Percentiles rank a stretch among this genome's conserved stretches.
These are phyloP conservation scores for Trissolcus brochymenae DNA, from an alignment of 2,888 invertebrate species.

Conservation along the genomic window DNA sequence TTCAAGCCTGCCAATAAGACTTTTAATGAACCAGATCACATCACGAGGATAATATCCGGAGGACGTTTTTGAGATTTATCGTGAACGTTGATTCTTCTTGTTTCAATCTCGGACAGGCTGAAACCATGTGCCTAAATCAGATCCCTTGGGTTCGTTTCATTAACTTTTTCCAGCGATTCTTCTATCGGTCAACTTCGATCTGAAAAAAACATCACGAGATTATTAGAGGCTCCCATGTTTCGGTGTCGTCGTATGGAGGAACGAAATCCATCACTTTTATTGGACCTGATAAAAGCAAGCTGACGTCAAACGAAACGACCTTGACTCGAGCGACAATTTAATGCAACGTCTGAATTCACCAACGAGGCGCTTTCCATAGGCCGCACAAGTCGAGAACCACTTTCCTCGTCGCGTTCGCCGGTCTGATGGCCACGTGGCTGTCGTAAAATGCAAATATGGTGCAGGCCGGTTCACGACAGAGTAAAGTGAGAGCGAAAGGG, in stretches of 20 bases:
- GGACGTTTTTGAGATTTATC: background rate
- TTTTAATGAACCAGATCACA: constrained; percentile 14
- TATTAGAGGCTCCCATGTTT: background rate
- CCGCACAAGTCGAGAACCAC: constrained; percentile 60
- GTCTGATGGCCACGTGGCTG: constrained; percentile 53
- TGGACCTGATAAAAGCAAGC: constrained; percentile 11
- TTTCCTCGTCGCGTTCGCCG: constrained; percentile 52
- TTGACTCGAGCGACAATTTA: constrained; percentile 32
- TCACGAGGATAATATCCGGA: constrained; percentile 7
- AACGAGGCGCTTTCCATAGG: constrained; percentile 55
- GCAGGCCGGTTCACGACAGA: constrained; percentile 23
- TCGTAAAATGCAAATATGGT: constrained; percentile 55
- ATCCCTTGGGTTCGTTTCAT: background rate
- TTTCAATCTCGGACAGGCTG: background rate
- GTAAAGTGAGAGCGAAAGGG: constrained; percentile 17
- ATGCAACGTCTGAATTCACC: constrained; percentile 45
- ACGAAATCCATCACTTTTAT: constrained; percentile 18
- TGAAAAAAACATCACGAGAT: background rate
- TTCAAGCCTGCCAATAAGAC: constrained; percentile 10
- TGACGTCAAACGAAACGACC: constrained; percentile 25
- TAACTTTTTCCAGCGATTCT: background rate
- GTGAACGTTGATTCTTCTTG: background rate
- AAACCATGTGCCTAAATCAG: background rate
- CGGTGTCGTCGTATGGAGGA: too few species aligned
- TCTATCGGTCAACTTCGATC: background rate